Evolutionary conservation across 1,140 invertebrate species (phyloP), one percentile per base, ranked within the genome.

Genomic region (Zophobas atratus): DNA sequence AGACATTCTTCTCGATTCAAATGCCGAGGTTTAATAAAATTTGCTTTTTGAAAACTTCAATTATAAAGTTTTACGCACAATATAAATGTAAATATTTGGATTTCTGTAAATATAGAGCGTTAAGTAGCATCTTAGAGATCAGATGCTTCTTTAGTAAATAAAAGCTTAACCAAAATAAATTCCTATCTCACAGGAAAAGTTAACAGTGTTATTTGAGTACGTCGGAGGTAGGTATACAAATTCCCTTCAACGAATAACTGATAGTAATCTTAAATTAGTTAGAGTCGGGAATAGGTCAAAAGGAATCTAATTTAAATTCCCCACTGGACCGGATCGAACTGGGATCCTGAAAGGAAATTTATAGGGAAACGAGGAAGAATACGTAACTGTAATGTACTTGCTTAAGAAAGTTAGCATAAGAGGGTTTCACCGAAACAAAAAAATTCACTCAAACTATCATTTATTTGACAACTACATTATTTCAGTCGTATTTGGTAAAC

Each of bases 261-360:
- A 60, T 60, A 35, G 33, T 39, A 39, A 60, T 41, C 60, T 67
- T 67, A 32, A 67, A 41, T 67, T 67, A 67, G 56, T 36, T 60
- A 35, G 56, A 67, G 38, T 67, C 43, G 41, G 39, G 38, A 67
- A 67, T 60, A 43, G 60, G 35, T 2, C n/a, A 20, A 33, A 39
- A 67, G 60, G 60, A 67, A 67, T 67, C 60, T 67, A 67, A 67
- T 67, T 67, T 67, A 67, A 67, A 67, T 67, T 67, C 39, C 39
- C 33, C 36, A 67, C 39, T 43, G 60, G 60, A 67, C 39, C 39
- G 20, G 60, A 67, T 67, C 39, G 60, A 67, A 67, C 38, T 36
- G 34, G 34, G 6, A 20, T 32, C 8, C 39, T 36, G 43, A 43
- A 43, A 67, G 60, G 8, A 67, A 67, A 67, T 67, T 67, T 43